Evolutionary conservation across 2,113 vertebrate genomes (phyloP), one percentile per base, ranked within the genome.

Genomic region (Symphodus melops): DNA sequence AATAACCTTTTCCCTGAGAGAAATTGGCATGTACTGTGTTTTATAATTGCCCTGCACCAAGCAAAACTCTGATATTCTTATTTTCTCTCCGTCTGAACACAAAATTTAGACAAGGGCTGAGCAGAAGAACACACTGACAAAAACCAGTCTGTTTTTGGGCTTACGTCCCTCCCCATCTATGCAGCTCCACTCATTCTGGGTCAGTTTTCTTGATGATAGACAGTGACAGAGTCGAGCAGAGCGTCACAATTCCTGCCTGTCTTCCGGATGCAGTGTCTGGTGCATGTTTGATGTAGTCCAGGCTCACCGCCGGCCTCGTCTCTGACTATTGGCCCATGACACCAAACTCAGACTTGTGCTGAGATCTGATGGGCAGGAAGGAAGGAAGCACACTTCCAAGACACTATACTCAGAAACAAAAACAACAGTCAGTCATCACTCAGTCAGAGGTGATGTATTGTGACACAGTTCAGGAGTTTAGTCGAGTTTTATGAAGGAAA

Each of bases 241-340:
- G 86, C 84, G 86, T 82, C 77, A 56, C 59, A 66, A 88, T 91
- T 90, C 90, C 89, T 87, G 84, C 63, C 54, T 58, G 79, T 89
- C 89, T 92, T 92, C 91, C 90, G 86, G 85, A 79, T 68, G 73
- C 63, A 82, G 81, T 21, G 75, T 86, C 85, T 90, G 86, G 72
- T 69, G 65, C 39, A 67, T 17, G 73, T 84, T 91, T 91, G 90
- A 92, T 89, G 83, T 79, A 88, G 79, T 83, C 81, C 89, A 90
- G 90, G 81, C 84, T 73, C 71, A 59, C 60, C 65, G 44, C 64
- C 51, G 46, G 80, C 70, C 67, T 44, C 8, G 11, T 83, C 59
- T 85, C 85, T 59, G 85, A 71, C 84, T 75, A 67, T 79, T 64
- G 78, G 82, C 69, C 16, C 70, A 62, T 61, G 71, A 87, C 83